A percentile compares a stretch with the other conserved stretches of the same genome.
Conservation (phyloP, 1,140 invertebrate species). For the Chlorops oryzae region DNA sequence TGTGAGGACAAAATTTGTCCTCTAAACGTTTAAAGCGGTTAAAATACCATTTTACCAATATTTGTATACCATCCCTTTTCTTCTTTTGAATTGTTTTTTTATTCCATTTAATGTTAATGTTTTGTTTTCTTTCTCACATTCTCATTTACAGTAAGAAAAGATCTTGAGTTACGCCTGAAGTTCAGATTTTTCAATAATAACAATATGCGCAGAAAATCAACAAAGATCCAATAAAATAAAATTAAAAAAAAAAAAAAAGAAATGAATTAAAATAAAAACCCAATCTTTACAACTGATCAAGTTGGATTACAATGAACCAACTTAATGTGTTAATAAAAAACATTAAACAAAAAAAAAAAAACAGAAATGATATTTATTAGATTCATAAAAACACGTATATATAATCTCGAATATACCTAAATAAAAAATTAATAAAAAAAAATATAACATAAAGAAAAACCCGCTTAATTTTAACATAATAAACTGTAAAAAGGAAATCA, state of each 20-base stretch:
- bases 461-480: no score
- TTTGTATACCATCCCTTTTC: constrained; percentile 24
- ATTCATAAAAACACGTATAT: no score
- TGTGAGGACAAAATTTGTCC: no score
- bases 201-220: constrained; percentile 78
- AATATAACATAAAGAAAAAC: no score
- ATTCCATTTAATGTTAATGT: constrained; percentile 24
- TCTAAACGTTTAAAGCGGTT: no score
- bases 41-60: no score
- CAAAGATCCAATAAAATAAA: constrained; percentile 67
- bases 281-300: neutral
- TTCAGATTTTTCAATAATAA: constrained; percentile 93
- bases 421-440: no score
- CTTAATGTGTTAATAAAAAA: neutral
- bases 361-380: constrained; percentile 4
- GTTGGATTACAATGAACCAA: neutral
- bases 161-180: constrained; percentile 83
- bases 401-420: no score
- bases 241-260: constrained; percentile 18
- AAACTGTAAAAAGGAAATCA: no score
- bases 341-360: constrained; percentile 7
- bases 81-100: constrained; percentile 28
- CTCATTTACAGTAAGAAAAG: constrained; percentile 79
- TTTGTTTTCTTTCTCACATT: constrained; percentile 10
- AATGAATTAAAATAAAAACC: neutral